Evolutionary conservation across 1,140 invertebrate species (phyloP), one percentile per base, ranked within the genome.

Genomic region (Contarinia nasturtii): DNA sequence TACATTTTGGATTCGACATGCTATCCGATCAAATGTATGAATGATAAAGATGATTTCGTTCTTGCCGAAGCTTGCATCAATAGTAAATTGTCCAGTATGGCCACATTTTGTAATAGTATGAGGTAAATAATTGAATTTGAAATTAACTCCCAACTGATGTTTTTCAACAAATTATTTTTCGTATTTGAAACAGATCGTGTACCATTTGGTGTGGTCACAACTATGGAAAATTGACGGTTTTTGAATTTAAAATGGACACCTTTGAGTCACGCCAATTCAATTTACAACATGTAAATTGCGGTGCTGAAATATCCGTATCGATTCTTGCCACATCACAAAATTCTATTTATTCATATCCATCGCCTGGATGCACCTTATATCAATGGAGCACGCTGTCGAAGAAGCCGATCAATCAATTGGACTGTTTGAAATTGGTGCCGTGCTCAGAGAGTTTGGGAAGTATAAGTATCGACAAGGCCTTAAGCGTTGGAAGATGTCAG

Each of bases 381-480:
- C 83, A 88, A 57, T 92, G 86, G 86, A 78, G 85, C 54, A 63
- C 71, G 14, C 58, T 63, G 21, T 70, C 69, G 0, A 73, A 77
- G 51, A 67, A 64, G 19, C 77, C 87, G 48, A 61, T 82, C 2
- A 84, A 86, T 53, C 82, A 86, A 53, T 66, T 94, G 42, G 88
- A 94, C 64, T 91, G 88, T 68, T 89, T 86, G 2, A 92, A 92
- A 65, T 67, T 94, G 46, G 79, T 85, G 45, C 89, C 89, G 14
- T 91, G 87, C 58, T 90, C 86, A 2, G 89, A 94, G 63, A 89
- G 84, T 55, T 65, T 94, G 14, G 85, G 89, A 56, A 90, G 87
- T 12, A 91, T 92, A 48, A 81, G 84, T 33, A 86, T 92, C 51
- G 89, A 94, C 62, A 86, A 91, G 55, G 80, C 83, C 58, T 69